These are phyloP conservation scores for Plagiodera versicolora DNA, from an alignment of 2,888 invertebrate genomes.

Conservation along the genomic window DNA sequence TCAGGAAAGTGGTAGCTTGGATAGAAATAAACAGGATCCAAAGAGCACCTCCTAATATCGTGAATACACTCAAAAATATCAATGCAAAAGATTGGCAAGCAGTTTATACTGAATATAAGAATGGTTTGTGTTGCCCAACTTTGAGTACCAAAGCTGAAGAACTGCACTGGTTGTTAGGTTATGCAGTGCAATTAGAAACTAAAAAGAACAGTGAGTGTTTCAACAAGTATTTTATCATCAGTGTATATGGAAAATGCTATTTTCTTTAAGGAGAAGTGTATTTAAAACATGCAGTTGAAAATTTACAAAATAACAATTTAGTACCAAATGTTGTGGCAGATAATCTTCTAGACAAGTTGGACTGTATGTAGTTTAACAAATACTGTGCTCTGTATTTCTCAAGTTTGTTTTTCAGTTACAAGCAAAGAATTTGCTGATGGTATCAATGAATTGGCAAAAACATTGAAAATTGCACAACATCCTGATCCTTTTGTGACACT, in stretches of 20 bases:
- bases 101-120: slow-evolving; percentile 72
- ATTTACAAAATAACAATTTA: slow-evolving; percentile 59
- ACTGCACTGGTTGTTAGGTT: slow-evolving; percentile 82
- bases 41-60: slow-evolving; percentile 80
- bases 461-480: slow-evolving; percentile 80
- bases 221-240: background rate
- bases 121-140: slow-evolving; percentile 73
- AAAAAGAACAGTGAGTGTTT: slow-evolving; percentile 69
- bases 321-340: slow-evolving; percentile 75
- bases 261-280: slow-evolving; percentile 68
- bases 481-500: slow-evolving; percentile 76
- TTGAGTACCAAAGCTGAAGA: slow-evolving; percentile 66
- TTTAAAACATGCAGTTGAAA: slow-evolving; percentile 65
- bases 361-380: slow-evolving; percentile 67
- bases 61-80: slow-evolving; percentile 71
- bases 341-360: slow-evolving; percentile 82
- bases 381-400: slow-evolving; percentile 58
- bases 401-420: slow-evolving; percentile 65
- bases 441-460: slow-evolving; percentile 74
- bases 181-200: slow-evolving; percentile 82
- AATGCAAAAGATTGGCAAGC: slow-evolving; percentile 69
- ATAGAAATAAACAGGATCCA: slow-evolving; percentile 93
- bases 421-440: slow-evolving; percentile 82
- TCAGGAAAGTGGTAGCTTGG: slow-evolving; percentile 83
- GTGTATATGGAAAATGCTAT: slow-evolving; percentile 16